A percentile compares a stretch with the other conserved stretches of the same genome.
phyloP scores from a whole-genome alignment of 2,888 invertebrate genomes.

The Auanema sp. region DNA sequence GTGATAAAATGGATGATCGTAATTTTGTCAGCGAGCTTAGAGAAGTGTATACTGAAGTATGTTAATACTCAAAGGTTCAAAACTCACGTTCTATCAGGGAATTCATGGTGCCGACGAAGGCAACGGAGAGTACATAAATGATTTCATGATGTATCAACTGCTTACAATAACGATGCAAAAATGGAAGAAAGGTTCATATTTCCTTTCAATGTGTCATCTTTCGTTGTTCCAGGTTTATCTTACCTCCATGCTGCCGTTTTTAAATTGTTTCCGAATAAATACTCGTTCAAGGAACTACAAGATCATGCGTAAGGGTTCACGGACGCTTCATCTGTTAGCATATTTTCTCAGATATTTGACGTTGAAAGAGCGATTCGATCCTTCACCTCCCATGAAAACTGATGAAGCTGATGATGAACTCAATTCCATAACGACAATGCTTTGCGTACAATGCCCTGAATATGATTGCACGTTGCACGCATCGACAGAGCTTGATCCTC shows the following conservation, averaged over 20 bases:
- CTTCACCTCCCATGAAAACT: not conserved
- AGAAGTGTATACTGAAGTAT: constrained; percentile 1
- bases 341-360: no score
- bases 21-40: not conserved
- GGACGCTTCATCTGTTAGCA: no score
- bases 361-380: not conserved
- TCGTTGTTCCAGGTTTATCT: not conserved
- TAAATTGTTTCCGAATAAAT: not conserved
- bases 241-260: not conserved
- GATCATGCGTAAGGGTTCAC: not conserved
- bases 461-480: no score
- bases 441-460: no score
- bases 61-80: no score
- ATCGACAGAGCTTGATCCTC: no score
- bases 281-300: not conserved
- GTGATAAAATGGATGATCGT: not conserved
- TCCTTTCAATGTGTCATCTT: no score
- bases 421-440: no score
- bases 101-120: constrained; percentile 18
- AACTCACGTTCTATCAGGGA: no score
- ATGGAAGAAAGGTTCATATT: not conserved
- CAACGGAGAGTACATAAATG: constrained; percentile 6
- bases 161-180: not conserved
- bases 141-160: constrained; percentile 11
- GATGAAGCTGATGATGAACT: no score